These are phyloP conservation scores for Hydroisotoma schaefferi DNA, from an alignment of 2,888 invertebrate genomes.

Conservation along the genomic window DNA sequence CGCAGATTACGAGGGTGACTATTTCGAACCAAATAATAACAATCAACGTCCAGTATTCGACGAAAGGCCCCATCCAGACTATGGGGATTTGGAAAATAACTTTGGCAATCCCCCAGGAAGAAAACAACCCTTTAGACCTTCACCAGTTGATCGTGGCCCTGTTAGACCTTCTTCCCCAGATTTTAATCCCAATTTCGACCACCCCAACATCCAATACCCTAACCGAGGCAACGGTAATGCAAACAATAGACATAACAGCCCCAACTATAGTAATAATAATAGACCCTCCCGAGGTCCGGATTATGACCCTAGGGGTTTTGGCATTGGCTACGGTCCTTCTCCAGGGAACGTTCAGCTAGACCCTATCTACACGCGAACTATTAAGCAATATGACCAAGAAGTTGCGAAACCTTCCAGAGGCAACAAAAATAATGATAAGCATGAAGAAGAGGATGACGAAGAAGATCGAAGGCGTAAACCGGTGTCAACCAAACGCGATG, in stretches of 20 bases:
- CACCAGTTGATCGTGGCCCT: slow-evolving; percentile 34
- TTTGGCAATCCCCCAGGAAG: neutral
- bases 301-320: slow-evolving; percentile 37
- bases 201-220: slow-evolving; percentile 35
- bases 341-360: slow-evolving; percentile 36
- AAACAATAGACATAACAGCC: neutral
- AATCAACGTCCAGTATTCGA: slow-evolving; percentile 31
- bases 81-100: slow-evolving; percentile 6
- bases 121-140: slow-evolving; percentile 28
- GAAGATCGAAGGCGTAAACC: neutral
- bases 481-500: neutral
- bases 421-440: neutral
- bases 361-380: slow-evolving; percentile 46
- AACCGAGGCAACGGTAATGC: neutral
- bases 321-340: slow-evolving; percentile 34
- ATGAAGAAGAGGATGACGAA: neutral
- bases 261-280: neutral
- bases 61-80: slow-evolving; percentile 16
- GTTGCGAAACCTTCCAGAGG: neutral
- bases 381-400: slow-evolving; percentile 45
- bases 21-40: slow-evolving; percentile 30
- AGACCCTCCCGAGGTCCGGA: slow-evolving; percentile 18
- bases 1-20: slow-evolving; percentile 20
- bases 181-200: slow-evolving; percentile 30
- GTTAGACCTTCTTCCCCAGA: slow-evolving; percentile 33